These are phyloP conservation scores for Limnodromus scolopaceus DNA, from an alignment of 2,797 vertebrate genomes.

Conservation along the genomic window DNA sequence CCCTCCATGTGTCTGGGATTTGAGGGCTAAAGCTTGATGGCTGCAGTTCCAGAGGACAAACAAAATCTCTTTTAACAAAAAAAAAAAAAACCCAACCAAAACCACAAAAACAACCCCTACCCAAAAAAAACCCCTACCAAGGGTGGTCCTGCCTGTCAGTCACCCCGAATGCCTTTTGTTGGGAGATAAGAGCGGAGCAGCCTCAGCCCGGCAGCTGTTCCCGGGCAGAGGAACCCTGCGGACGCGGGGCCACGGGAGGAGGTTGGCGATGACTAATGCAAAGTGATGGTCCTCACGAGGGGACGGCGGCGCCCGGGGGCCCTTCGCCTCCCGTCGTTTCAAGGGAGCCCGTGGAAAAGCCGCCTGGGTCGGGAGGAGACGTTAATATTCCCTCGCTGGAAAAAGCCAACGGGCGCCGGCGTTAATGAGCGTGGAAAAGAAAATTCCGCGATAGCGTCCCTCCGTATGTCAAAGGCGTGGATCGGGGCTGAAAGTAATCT, in stretches of 20 bases:
- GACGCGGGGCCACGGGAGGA: background rate
- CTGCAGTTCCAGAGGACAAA: background rate
- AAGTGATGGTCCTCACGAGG: slow-evolving; percentile 35
- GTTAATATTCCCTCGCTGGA: background rate
- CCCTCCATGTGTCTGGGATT: background rate
- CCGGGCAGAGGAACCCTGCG: background rate
- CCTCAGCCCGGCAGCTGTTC: background rate
- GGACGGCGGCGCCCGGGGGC: slow-evolving; percentile 1
- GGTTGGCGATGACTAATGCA: slow-evolving; percentile 54
- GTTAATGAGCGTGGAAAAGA: background rate
- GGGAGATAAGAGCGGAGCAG: background rate
- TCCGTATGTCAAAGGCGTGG: background rate
- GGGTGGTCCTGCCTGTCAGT: background rate
- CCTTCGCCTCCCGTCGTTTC: background rate
- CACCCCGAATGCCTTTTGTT: slow-evolving; percentile 33
- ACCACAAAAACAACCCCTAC: background rate
- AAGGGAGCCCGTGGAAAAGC: slow-evolving; percentile 19
- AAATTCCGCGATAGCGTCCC: background rate
- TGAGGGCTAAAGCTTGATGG: background rate
- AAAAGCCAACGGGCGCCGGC: background rate
- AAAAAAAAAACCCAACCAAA: background rate
- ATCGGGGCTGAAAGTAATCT: background rate
- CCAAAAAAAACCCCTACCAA: background rate
- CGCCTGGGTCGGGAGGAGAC: background rate
- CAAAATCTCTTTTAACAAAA: background rate